Base-by-base conservation (phyloP, 2,888 invertebrate species). In the Hirtodrosophila histrioides region DNA sequence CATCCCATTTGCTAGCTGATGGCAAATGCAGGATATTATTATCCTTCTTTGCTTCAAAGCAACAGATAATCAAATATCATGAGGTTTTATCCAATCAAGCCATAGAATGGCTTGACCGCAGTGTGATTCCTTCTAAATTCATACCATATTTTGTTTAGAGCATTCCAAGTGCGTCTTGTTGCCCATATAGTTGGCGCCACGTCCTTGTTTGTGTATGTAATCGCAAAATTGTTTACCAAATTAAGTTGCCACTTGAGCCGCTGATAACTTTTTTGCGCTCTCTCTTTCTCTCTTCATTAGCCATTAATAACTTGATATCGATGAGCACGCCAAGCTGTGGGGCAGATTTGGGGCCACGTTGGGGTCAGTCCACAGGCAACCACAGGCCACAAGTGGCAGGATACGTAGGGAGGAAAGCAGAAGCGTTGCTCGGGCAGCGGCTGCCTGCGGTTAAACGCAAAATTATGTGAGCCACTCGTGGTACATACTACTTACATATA, bases 301-400 rank as follows among this genome's bases (percentile, higher is more conserved):
- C 73, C 78, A 86, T 88, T 88, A 88, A 88, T 88, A 84, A 86
- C 79, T 81, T 76, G 78, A 86, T 87, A 84, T 84, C 87, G 88
- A 84, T 84, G 69, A 64, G 83, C 66, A 43, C 54, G 41, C 7
- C 35, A 43, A 41, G 57, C 62, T 48, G 39, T 37, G 31, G 58
- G 48, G 58, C 39, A 31, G 49, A 40, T 46, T 60, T 40, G 29
- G 48, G 50, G 43, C 11, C 37, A 48, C 11, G 23, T 46, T 48
- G 39, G 61, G 36, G 49, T 57, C 60, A 50, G 54, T 58, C 35
- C 56, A 9, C 31, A 1, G 58, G 56, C 65, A 71, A 71, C 88
- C 86, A 44, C 84, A 77, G 69, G 61, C 63, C 62, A 43, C 56
- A 72, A 60, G 51, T 46, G 24, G 51, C 9, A 1, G 12, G 23